These are phyloP conservation scores for Tiliacea aurago DNA, from an alignment of 2,888 invertebrate species.

Conservation along the genomic window DNA sequence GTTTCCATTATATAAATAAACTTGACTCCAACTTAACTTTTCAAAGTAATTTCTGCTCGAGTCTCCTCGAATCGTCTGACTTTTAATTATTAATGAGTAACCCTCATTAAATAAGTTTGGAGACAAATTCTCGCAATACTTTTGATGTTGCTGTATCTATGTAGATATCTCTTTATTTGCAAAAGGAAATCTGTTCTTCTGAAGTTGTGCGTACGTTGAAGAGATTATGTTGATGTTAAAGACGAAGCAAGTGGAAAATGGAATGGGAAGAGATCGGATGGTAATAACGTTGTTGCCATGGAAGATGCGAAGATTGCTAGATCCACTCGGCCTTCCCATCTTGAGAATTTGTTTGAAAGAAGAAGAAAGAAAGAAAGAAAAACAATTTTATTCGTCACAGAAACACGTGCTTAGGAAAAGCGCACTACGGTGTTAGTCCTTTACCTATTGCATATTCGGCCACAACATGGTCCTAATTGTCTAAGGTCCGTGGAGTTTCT, in stretches of 20 bases:
- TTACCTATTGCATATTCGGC: too few relatives aligned
- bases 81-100: conserved; percentile 72
- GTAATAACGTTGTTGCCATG: not conserved
- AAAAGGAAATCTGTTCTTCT: conserved; percentile 25
- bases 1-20: conserved; percentile 60
- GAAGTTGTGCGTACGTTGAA: conserved; percentile 8
- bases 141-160: conserved; percentile 32
- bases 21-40: conserved; percentile 55
- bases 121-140: conserved; percentile 61
- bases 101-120: conserved; percentile 62
- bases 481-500: too few relatives aligned
- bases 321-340: too few relatives aligned
- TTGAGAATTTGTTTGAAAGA: too few relatives aligned
- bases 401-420: too few relatives aligned
- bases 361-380: too few relatives aligned
- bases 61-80: conserved; percentile 58
- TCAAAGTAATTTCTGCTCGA: conserved; percentile 55
- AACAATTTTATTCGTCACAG: too few relatives aligned
- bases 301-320: not conserved
- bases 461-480: too few relatives aligned
- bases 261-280: not conserved
- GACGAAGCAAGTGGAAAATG: not conserved
- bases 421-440: too few relatives aligned
- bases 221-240: not conserved
- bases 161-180: conserved; percentile 36